These are phyloP conservation scores for Eurois occulta DNA, from an alignment of 2,888 invertebrate genomes.

Conservation along the genomic window DNA sequence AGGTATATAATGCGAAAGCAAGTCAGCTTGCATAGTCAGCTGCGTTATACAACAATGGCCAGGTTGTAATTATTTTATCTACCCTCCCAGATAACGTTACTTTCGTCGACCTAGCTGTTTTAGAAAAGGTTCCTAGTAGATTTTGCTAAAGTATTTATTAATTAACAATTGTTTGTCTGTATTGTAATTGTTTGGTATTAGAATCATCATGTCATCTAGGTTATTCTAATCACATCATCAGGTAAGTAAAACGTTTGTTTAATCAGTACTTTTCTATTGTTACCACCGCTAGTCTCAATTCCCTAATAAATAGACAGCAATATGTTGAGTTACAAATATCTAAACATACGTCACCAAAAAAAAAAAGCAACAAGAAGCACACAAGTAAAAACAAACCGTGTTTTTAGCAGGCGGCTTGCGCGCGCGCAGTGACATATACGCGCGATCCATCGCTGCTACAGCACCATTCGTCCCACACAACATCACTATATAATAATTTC, in stretches of 20 bases:
- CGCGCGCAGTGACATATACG: conserved; percentile 89
- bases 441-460: conserved; percentile 88
- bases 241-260: background rate
- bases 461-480: conserved; percentile 87
- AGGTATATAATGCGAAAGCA: conserved; percentile 28
- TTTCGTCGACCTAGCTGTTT: background rate
- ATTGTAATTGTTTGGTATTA: no score
- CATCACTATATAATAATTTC: conserved; percentile 71
- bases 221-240: background rate
- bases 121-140: background rate
- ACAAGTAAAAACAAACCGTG: conserved; percentile 77
- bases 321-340: background rate
- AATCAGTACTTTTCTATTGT: background rate
- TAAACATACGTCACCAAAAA: conserved; percentile 20
- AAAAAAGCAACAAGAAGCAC: conserved; percentile 29
- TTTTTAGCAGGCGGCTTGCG: conserved; percentile 85
- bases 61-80: conserved; percentile 17
- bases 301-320: background rate
- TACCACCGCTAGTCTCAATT: background rate
- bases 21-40: conserved; percentile 32
- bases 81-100: background rate
- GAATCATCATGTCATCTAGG: no score
- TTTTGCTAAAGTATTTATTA: background rate
- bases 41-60: conserved; percentile 22
- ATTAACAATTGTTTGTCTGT: background rate